A percentile compares a stretch with the other conserved stretches of the same genome.
Conservation (phyloP, 1,140 invertebrate species). For the Drosophila pruinosa region DNA sequence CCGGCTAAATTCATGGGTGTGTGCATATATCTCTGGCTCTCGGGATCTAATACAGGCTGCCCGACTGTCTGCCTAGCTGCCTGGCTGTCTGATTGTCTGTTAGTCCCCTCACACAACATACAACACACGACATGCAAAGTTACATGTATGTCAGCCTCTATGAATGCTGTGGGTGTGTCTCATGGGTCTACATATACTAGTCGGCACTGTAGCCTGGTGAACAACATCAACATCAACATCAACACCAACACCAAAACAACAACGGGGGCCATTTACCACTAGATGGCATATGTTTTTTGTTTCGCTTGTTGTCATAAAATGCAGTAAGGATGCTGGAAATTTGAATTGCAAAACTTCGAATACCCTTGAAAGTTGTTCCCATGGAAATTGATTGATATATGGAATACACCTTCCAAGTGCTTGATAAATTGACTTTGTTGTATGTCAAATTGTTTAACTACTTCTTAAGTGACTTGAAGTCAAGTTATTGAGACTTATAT, state of each 20-base stretch:
- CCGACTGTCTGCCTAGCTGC: slow-evolving; percentile 26
- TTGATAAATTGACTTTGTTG: neutral
- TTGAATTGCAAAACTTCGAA: slow-evolving; percentile 25
- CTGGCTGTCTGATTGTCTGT: slow-evolving; percentile 57
- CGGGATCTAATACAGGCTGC: slow-evolving; percentile 36
- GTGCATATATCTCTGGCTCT: slow-evolving; percentile 39
- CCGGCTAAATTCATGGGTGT: slow-evolving; percentile 35
- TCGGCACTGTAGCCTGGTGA: slow-evolving; percentile 19
- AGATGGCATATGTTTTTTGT: slow-evolving; percentile 57
- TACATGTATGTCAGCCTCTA: slow-evolving; percentile 63
- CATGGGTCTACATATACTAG: slow-evolving; percentile 29
- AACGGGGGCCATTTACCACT: slow-evolving; percentile 62
- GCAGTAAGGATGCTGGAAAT: slow-evolving; percentile 27
- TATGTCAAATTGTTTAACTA: neutral
- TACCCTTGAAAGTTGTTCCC: slow-evolving; percentile 28
- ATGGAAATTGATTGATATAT: neutral
- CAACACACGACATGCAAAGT: slow-evolving; percentile 58
- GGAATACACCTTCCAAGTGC: neutral
- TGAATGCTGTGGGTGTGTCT: slow-evolving; percentile 66
- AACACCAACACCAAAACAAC: slow-evolving; percentile 48
- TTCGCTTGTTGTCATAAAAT: slow-evolving; percentile 34
- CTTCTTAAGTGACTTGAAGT: neutral
- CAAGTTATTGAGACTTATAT: neutral
- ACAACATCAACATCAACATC: slow-evolving; percentile 52
- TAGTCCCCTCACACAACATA: slow-evolving; percentile 21